Conservation (phyloP, 1,140 invertebrate genomes). For the Marisa cornuarietis region DNA sequence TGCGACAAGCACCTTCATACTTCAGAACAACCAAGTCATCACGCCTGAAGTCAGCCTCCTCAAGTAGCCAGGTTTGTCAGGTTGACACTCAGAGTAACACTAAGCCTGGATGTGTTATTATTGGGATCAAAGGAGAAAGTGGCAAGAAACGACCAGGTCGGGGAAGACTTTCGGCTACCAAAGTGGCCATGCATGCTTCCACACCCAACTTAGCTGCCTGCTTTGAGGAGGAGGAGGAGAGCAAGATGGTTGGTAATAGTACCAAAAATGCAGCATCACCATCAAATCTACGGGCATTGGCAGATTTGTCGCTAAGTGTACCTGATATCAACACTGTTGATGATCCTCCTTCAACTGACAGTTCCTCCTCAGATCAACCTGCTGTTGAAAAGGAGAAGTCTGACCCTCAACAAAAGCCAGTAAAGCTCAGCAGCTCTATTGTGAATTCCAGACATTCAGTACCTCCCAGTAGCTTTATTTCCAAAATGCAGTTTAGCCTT, state of each 20-base stretch:
- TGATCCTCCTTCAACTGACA: slow-evolving; percentile 32
- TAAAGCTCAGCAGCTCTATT: too few species aligned
- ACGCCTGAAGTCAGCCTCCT: slow-evolving; percentile 8
- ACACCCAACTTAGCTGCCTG: slow-evolving; percentile 41
- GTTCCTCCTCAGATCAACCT: slow-evolving; percentile 1
- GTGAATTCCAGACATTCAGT: slow-evolving; percentile 6
- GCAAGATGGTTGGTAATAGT: slow-evolving; percentile 5
- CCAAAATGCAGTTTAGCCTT: not conserved
- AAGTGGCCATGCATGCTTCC: slow-evolving; percentile 41
- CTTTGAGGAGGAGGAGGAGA: slow-evolving; percentile 28
- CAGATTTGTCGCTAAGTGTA: slow-evolving; percentile 44
- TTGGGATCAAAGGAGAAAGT: not conserved
- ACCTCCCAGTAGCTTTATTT: not conserved
- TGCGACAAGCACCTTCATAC: slow-evolving; percentile 11
- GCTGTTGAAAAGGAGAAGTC: not conserved
- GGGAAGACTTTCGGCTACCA: slow-evolving; percentile 22
- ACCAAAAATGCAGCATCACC: not conserved
- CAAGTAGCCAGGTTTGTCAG: slow-evolving; percentile 5
- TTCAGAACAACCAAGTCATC: slow-evolving; percentile 22
- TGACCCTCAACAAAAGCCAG: not conserved
- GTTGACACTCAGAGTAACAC: not conserved
- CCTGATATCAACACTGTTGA: slow-evolving; percentile 47
- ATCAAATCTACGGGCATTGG: slow-evolving; percentile 36
- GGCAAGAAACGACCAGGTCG: not conserved
- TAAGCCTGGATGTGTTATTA: not conserved